Conservation (phyloP, 2,113 vertebrate species). For the Cinclus cinclus region DNA sequence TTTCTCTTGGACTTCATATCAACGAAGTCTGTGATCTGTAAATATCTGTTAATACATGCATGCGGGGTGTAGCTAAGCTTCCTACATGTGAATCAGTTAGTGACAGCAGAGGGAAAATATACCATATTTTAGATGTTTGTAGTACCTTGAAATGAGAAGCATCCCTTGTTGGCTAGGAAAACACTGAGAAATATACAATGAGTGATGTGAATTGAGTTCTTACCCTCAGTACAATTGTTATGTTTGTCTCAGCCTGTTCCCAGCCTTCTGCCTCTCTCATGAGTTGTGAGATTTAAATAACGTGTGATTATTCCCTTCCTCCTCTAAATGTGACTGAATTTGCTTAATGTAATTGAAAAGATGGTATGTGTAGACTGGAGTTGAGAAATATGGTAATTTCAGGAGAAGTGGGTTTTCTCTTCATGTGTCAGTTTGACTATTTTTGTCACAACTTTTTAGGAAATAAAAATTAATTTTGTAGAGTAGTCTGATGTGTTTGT, state of each 20-base stretch:
- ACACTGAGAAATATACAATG: background rate
- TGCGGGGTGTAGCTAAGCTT: background rate
- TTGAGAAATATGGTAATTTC: background rate
- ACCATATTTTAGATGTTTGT: background rate
- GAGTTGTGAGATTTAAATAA: background rate
- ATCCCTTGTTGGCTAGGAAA: background rate
- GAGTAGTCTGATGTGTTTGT: background rate
- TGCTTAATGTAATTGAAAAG: background rate
- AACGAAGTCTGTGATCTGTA: background rate
- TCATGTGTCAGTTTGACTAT: background rate
- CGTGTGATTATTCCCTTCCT: background rate
- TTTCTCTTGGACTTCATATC: background rate
- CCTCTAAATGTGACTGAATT: background rate
- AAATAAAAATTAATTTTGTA: background rate
- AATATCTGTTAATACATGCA: background rate
- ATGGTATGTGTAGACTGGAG: background rate
- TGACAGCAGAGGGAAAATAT: background rate
- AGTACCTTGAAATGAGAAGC: background rate
- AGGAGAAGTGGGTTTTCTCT: background rate
- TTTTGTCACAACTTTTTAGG: background rate
- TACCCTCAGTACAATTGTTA: background rate
- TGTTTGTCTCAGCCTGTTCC: background rate
- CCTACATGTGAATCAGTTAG: background rate
- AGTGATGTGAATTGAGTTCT: background rate
- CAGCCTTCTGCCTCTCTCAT: background rate